Evolutionary conservation across 2,888 invertebrate species (phyloP), one percentile per base, ranked within the genome.

Genomic region (Cryptus armator): DNA sequence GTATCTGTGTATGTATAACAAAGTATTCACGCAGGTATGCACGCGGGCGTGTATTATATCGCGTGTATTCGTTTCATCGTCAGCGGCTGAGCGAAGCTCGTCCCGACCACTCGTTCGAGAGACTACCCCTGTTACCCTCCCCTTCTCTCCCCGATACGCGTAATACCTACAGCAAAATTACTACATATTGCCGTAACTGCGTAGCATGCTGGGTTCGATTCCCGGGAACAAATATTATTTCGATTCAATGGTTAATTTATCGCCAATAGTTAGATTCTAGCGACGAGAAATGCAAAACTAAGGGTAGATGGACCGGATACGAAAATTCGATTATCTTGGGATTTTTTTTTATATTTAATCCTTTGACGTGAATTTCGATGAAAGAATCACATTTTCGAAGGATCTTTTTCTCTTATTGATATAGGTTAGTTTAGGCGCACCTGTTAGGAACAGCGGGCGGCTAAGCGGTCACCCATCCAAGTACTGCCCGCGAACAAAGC

Each of bases 211-310:
- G 48, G 29, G 78, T 85, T 85, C 89, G 86, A 84, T 84, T 78
- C 86, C 88, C 87, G 86, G 87, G 88, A 87, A 87, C 89, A 90
- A 91, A 91, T 90, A 89, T 91, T 90, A 89, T 91, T 89, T 90
- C 90, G 89, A 88, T 37, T 89, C 88, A 64, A 81, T 87, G 88
- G 89, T 89, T 89, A 90, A 90, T 90, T 90, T 90, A 90, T 78
- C 74, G 81, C 56, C 53, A 68, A 59, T 24, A 48, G 16, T 14
- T 19, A 1, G n/a, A 19, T 62, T 62, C 5, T 24, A 12, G 32
- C 43, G 37, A 9, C 16, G 7, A 16, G 4, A 67, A 80, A 2
- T 37, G 1, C 9, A 37, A 37, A 37, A 37, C 37, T 37, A 37
- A 37, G 37, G 37, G 37, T 37, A 7, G 37, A 37, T 37, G 0